Base-by-base conservation (phyloP, 1,140 invertebrate species). In the Eubasilissa regina region DNA sequence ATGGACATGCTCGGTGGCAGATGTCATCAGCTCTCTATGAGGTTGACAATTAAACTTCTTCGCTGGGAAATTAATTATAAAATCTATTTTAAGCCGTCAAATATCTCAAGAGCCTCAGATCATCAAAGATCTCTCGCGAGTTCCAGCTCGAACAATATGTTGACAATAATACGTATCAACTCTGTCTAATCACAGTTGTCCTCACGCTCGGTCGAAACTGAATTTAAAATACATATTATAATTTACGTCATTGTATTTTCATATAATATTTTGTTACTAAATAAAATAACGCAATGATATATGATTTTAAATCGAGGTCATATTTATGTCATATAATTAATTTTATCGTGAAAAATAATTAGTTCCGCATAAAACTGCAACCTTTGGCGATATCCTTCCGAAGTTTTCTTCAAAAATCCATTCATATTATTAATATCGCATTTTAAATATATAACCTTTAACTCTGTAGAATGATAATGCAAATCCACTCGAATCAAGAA, bases 341-440 rank as follows among this genome's bases (percentile, higher is more conserved):
- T 11, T 58, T 58, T 58, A 58, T 58, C 55, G 17, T 21, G 17
- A 1, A 58, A 19, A 35, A 35, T 35, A 35, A 35, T 35, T 35
- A 56, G 55, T 58, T 58, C 4, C 13, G 21, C 55, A 58, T 58
- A 58, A 58, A 58, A 21, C 55, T 15, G 55, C 17, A 58, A 58
- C 55, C 55, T 58, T 58, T 58, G 55, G 55, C 55, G 55, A 58
- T 58, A 58, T 58, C 55, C 55, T 58, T 15, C 55, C 55, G n/a
- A 58, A 1, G 17, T 21, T 15, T 58, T 58, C 4, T 11, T 21
- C 15, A 58, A 58, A 58, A 19, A 58, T 21, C 17, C 55, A 58
- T 58, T 58, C 55, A 58, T 58, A 21, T 58, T 58, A 15, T 58
- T 21, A 15, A 4, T 58, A 58, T 58, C 55, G 17, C 8, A 58